Base-by-base conservation (phyloP, 2,888 invertebrate species). In the Hirtodrosophila trivittata region DNA sequence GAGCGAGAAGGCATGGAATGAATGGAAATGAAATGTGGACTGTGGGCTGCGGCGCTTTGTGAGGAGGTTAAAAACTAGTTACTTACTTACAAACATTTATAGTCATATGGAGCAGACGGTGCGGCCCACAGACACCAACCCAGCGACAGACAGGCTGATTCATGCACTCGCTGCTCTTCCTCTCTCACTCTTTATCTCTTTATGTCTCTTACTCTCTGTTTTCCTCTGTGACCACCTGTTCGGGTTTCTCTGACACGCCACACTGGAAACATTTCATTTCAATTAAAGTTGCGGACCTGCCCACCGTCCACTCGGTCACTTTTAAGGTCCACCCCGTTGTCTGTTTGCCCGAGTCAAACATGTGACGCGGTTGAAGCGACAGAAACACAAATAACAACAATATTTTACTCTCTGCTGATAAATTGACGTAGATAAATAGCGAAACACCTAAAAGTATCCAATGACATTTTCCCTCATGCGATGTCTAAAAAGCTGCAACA, bases 211-310 rank as follows among this genome's bases (percentile, higher is more conserved):
- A 25, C 42, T 16, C 32, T 26, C n/a, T 30, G 12, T 39, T 39
- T 39, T 18, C 21, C 3, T 9, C 16, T 45, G 16, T 33, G 51
- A 28, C 49, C 46, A 63, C 62, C 60, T 66, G 75, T 58, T 54
- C 35, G 16, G 50, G 35, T 54, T 46, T 42, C 76, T 49, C 45
- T 50, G 62, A 41, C 12, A 13, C 30, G 43, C 37, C 42, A 25
- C 56, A 37, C 33, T 66, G 67, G 2, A 65, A 74, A 74, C 86
- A 77, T 80, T 80, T 75, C 55, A 87, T 82, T 80, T 87, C 80
- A 87, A 80, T 80, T 80, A 87, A 71, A 67, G 54, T 74, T 63
- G 56, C 58, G 47, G 38, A 43, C 66, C 50, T 45, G 52, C 14
- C 35, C 49, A 32, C 35, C 49, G 26, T 28, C 43, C 51, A 39